A percentile compares a stretch with the other conserved stretches of the same genome.
These are phyloP conservation scores for Acanthosepion lycidas DNA, from an alignment of 2,888 invertebrate genomes.

Conservation along the genomic window DNA sequence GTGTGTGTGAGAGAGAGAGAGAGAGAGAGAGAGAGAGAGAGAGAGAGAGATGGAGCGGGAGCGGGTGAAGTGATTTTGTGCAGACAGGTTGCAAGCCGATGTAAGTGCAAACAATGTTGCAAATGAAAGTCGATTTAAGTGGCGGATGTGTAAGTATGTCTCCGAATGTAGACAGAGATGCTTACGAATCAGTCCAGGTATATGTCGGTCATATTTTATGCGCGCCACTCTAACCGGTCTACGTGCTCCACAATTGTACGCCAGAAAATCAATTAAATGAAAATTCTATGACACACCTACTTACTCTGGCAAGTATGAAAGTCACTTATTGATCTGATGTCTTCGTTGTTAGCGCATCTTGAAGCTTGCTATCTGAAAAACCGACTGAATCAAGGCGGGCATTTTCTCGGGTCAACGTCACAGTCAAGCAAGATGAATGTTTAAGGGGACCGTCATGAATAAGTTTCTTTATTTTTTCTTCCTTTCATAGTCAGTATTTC, in stretches of 20 bases:
- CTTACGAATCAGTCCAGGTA: not conserved
- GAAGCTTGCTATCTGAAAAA: not conserved
- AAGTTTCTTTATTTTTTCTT: not conserved
- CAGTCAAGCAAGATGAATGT: too few relatives aligned
- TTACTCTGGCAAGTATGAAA: not conserved
- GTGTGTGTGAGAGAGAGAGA: not conserved
- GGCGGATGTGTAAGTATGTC: not conserved
- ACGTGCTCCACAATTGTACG: not conserved
- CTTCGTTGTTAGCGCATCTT: not conserved
- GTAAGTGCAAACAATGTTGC: not conserved
- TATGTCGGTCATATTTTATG: not conserved
- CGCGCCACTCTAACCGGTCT: not conserved
- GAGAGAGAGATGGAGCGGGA: too few relatives aligned
- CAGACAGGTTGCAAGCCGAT: not conserved
- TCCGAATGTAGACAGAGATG: not conserved
- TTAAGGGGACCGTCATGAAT: too few relatives aligned
- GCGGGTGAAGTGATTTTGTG: not conserved
- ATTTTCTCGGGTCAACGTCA: too few relatives aligned
- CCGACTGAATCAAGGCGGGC: too few relatives aligned
- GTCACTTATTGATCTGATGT: not conserved
- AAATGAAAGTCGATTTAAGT: slow-evolving; percentile 7
- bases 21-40: too few relatives aligned
- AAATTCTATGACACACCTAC: slow-evolving; percentile 21
- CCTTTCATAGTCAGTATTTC: not conserved
- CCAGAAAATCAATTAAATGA: not conserved